Evolutionary conservation across 2,888 invertebrate species (phyloP), one percentile per base, ranked within the genome.

Genomic region (Bhutanitis thaidina): DNA sequence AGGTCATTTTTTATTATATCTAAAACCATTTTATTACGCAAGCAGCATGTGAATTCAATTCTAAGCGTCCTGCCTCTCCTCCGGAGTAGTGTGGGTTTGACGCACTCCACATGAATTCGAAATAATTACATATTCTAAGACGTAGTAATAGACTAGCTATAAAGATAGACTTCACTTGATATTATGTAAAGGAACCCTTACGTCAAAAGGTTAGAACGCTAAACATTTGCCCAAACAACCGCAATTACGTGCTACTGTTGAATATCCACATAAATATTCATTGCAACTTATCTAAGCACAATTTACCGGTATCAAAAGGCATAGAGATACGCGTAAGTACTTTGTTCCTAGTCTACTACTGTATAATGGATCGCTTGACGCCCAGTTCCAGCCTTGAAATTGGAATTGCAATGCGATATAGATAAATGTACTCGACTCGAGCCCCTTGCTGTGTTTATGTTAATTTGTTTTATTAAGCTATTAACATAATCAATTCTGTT

Each of bases 391-490:
- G 68, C 76, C 78, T 80, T 80, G 66, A 67, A 63, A 63, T 59
- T 62, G 56, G 73, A 71, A 74, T 75, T 72, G 66, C 71, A 75
- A 69, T 69, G 67, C 64, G 54, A 57, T 57, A 56, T 68, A 69
- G 77, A 78, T 79, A 78, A 76, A 70, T 67, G 58, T 62, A 61
- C 62, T 55, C 57, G 52, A 29, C 57, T 61, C 57, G 50, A 56
- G 58, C 61, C 58, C 55, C 58, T 56, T 53, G 53, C 58, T 61
- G 56, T 60, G 65, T 71, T 69, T 69, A 76, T 76, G 73, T 69
- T 67, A 78, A 80, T 80, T 68, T 67, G 73, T 75, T 75, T 73
- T 71, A 77, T 73, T 74, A 64, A 66, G 55, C 62, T 65, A 77
- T 74, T 71, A 65, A 67, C 67, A 69, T 67, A 67, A 64, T 65